Conservation (phyloP, 2,888 invertebrate genomes). For the Hypomecis punctinalis region DNA sequence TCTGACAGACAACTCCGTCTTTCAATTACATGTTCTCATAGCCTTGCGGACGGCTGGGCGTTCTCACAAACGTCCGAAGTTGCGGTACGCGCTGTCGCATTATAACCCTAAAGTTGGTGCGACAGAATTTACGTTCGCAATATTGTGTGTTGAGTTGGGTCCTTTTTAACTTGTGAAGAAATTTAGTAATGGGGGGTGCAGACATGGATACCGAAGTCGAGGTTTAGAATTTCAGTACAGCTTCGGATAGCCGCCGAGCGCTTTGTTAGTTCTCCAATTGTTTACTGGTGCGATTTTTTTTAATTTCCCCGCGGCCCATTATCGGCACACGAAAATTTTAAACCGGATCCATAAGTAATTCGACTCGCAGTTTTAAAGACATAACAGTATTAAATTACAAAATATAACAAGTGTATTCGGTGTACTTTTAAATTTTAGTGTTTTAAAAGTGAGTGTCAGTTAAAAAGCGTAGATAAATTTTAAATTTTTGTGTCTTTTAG, state of each 20-base stretch:
- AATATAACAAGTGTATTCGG: conserved; percentile 50
- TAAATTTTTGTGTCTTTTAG: conserved; percentile 48
- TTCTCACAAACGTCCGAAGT: conserved; percentile 53
- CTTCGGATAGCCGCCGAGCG: conserved; percentile 84
- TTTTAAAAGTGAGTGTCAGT: conserved; percentile 49
- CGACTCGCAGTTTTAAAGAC: conserved; percentile 48
- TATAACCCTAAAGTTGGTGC: conserved; percentile 14
- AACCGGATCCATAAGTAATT: conserved; percentile 55
- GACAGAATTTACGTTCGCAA: conserved; percentile 34
- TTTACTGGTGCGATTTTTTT: conserved; percentile 77
- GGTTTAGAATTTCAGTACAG: conserved; percentile 85
- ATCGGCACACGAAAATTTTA: conserved; percentile 51
- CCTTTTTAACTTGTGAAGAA: conserved; percentile 63
- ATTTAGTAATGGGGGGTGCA: conserved; percentile 84
- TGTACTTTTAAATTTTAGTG: conserved; percentile 49
- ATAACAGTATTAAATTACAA: conserved; percentile 58
- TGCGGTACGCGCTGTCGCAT: conserved; percentile 37
- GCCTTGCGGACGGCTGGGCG: conserved; percentile 71
- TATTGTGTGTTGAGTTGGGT: conserved; percentile 39
- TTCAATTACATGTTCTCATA: conserved; percentile 85
- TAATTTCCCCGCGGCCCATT: conserved; percentile 58
- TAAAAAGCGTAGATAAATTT: conserved; percentile 44
- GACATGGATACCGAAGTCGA: conserved; percentile 83
- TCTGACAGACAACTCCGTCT: conserved; percentile 71
- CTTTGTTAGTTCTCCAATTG: conserved; percentile 82